phyloP scores from a whole-genome alignment of 2,888 invertebrate species.

The Sisyra terminalis region DNA sequence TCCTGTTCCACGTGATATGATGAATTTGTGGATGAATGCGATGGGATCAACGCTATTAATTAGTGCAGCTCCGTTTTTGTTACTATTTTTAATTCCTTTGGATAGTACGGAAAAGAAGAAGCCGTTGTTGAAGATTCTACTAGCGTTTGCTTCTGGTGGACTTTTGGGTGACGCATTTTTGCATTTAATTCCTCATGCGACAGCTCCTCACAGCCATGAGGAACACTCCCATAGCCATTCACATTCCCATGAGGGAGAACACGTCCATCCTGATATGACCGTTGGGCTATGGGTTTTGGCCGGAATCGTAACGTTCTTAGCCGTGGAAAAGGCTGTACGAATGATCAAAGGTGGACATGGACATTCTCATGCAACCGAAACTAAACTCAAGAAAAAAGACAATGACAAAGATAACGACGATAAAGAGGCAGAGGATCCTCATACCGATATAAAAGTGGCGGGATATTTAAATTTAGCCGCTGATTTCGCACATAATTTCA shows the following conservation, averaged over 20 bases:
- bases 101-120: conserved; percentile 72
- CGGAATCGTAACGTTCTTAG: conserved; percentile 82
- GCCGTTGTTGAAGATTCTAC: conserved; percentile 72
- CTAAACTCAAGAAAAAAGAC: conserved; percentile 15
- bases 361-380: conserved; percentile 43
- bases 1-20: conserved; percentile 21
- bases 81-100: conserved; percentile 84
- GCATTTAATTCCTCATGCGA: conserved; percentile 95
- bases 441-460: conserved; percentile 53
- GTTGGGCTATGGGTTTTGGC: conserved; percentile 90
- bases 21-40: conserved; percentile 57
- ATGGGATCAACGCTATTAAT: conserved; percentile 83
- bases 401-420: conserved; percentile 14
- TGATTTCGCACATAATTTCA: conserved; percentile 98
- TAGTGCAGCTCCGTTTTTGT: conserved; percentile 86
- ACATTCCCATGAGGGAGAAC: conserved; percentile 37
- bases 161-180: conserved; percentile 96
- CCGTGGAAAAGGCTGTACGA: conserved; percentile 85
- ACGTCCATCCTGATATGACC: conserved; percentile 55
- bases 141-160: conserved; percentile 91
- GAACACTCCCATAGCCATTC: conserved; percentile 23
- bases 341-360: conserved; percentile 70
- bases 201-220: conserved; percentile 34
- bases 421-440: conserved; percentile 24
- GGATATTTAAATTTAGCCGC: conserved; percentile 96